A percentile compares a stretch with the other conserved stretches of the same genome.
These are phyloP conservation scores for Erebia ligea DNA, from an alignment of 2,888 invertebrate species.

Conservation along the genomic window DNA sequence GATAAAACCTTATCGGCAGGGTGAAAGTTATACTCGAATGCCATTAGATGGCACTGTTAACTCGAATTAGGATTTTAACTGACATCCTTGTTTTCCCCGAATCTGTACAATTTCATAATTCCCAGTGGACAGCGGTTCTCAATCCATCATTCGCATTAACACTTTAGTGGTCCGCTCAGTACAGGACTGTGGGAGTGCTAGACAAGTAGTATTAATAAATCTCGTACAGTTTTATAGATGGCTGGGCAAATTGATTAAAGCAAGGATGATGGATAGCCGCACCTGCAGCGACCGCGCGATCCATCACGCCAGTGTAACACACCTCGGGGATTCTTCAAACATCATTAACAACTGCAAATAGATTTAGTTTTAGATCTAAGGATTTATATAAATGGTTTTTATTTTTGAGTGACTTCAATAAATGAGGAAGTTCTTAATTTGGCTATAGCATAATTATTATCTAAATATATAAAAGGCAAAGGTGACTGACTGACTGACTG, in stretches of 20 bases:
- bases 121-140: background rate
- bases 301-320: conserved; percentile 42
- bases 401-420: no score
- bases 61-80: no score
- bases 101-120: background rate
- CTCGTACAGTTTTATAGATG: conserved; percentile 48
- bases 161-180: conserved; percentile 30
- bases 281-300: conserved; percentile 56
- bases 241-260: conserved; percentile 71
- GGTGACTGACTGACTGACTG: no score
- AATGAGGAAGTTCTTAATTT: no score
- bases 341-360: conserved; percentile 34
- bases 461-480: no score
- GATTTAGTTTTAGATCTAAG: conserved; percentile 18
- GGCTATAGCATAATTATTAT: no score
- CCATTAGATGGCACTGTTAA: no score
- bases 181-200: conserved; percentile 14
- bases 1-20: no score
- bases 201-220: conserved; percentile 41
- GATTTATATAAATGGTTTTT: no score
- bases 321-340: conserved; percentile 33
- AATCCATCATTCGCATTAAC: conserved; percentile 31
- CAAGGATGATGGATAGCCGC: conserved; percentile 69
- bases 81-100: no score
- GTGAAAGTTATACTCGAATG: no score